Conservation (phyloP, 2,888 invertebrate genomes). For the Lasioglossum vierecki region DNA sequence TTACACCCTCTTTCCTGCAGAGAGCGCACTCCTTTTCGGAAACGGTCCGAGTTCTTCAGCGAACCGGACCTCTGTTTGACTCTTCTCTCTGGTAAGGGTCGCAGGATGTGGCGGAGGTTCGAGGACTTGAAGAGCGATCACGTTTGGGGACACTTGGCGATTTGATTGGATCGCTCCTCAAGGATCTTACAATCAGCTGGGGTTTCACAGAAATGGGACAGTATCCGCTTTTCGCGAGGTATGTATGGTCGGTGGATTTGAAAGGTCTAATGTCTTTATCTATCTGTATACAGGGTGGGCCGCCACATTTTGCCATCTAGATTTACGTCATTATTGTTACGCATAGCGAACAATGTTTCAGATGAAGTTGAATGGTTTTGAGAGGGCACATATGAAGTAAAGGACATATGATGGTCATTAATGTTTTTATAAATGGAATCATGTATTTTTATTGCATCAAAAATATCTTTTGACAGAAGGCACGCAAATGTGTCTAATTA, state of each 20-base stretch:
- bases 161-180: background rate
- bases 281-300: too few relatives aligned
- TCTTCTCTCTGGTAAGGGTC: background rate
- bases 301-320: too few relatives aligned
- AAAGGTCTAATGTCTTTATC: background rate
- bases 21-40: background rate
- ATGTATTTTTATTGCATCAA: background rate
- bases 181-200: background rate
- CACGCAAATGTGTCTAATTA: background rate
- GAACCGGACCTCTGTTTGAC: background rate
- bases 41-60: background rate
- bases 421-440: too few relatives aligned
- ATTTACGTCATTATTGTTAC: too few relatives aligned
- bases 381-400: too few relatives aligned
- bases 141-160: background rate
- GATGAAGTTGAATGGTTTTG: too few relatives aligned
- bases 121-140: background rate
- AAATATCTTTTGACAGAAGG: background rate
- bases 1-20: background rate
- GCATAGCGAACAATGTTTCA: too few relatives aligned
- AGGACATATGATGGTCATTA: too few relatives aligned
- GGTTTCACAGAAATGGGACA: background rate
- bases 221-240: background rate
- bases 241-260: background rate
- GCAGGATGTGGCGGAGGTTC: background rate